Evolutionary conservation across 1,140 invertebrate genomes (phyloP).

Genomic region (Leptoteleia sp.): DNA sequence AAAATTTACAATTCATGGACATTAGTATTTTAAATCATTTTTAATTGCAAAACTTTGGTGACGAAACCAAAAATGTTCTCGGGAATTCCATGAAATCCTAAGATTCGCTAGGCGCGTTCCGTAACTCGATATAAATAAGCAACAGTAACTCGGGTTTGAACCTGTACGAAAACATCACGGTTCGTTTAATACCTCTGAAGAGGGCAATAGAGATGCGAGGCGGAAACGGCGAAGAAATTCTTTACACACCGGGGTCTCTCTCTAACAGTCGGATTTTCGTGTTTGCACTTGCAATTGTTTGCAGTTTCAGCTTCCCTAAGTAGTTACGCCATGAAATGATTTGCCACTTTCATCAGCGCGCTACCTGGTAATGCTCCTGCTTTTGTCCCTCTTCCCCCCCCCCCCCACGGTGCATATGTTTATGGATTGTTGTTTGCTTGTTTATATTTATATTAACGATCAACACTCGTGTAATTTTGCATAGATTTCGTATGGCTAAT

Average conservation of each 20-base stretch:
- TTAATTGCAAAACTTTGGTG: no score
- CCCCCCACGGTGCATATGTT: constrained; percentile 4
- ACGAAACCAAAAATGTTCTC: no score
- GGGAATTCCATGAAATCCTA: no score
- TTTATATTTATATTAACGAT: neutral
- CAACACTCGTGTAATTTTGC: no score
- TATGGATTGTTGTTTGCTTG: neutral
- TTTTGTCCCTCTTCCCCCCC: no score
- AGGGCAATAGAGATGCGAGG: constrained; percentile 16
- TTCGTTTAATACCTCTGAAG: constrained; percentile 44
- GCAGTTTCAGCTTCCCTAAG: constrained; percentile 11
- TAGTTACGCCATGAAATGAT: constrained; percentile 31
- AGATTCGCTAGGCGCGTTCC: no score
- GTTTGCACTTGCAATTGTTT: constrained; percentile 38
- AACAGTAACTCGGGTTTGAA: neutral
- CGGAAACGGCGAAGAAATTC: constrained; percentile 12
- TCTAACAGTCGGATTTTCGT: constrained; percentile 32
- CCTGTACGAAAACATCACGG: constrained; percentile 31
- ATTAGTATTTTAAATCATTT: no score
- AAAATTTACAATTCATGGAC: no score
- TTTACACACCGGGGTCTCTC: constrained; percentile 13
- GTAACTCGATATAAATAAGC: no score
- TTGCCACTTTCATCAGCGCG: constrained; percentile 21
- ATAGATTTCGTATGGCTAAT: no score
- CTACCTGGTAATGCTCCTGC: neutral